Percentiles rank a stretch among this genome's conserved stretches.
These are phyloP conservation scores for Caenorhabditis tropicalis DNA, from an alignment of 1,140 invertebrate genomes.

Conservation along the genomic window DNA sequence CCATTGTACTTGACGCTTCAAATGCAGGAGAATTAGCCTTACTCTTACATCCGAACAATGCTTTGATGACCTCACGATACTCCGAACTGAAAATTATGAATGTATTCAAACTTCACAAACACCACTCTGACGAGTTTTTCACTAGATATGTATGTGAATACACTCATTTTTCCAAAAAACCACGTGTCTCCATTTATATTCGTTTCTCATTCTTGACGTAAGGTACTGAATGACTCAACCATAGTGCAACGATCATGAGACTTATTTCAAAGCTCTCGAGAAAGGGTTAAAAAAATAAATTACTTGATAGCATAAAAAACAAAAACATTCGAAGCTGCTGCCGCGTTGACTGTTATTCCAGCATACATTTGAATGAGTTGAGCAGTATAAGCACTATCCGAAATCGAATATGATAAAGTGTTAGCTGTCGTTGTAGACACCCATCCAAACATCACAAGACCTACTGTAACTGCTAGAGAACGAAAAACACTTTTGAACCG, in stretches of 20 bases:
- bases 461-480: constrained; percentile 45
- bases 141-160: too few relatives aligned
- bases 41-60: constrained; percentile 25
- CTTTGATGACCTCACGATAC: constrained; percentile 31
- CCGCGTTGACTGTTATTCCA: constrained; percentile 46
- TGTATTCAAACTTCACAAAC: too few relatives aligned
- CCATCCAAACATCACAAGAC: constrained; percentile 47
- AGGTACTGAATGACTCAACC: neutral
- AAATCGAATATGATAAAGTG: constrained; percentile 22
- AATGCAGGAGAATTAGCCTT: constrained; percentile 10
- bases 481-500: constrained; percentile 44
- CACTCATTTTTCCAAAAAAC: neutral
- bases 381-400: neutral
- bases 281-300: too few relatives aligned
- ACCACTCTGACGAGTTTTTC: too few relatives aligned
- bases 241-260: neutral
- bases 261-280: too few relatives aligned
- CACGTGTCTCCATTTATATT: neutral
- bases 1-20: constrained; percentile 18
- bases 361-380: constrained; percentile 46
- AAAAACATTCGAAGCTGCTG: constrained; percentile 34
- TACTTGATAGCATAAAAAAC: constrained; percentile 48
- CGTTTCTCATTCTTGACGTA: too few relatives aligned
- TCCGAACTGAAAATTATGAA: constrained; percentile 26
- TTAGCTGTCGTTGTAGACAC: constrained; percentile 25